phyloP scores from a whole-genome alignment of 2,797 vertebrate species.

The Periophthalmus magnuspinnatus region DNA sequence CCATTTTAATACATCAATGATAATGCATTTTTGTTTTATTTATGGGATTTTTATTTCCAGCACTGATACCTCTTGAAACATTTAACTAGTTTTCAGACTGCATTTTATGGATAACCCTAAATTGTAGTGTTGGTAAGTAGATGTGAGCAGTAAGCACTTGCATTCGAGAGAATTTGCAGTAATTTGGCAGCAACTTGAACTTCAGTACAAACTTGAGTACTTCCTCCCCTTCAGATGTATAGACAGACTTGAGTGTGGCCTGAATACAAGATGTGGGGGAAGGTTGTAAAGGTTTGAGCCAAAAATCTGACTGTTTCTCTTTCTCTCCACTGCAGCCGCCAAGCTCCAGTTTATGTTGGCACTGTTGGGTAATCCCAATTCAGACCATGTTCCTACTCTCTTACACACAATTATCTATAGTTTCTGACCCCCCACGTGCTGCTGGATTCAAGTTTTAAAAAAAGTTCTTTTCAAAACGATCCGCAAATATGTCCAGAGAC shows the following conservation, averaged over 20 bases:
- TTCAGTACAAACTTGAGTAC: constrained; percentile 1
- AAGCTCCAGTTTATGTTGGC: constrained; percentile 75
- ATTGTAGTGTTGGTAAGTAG: not conserved
- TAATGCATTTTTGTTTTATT: not conserved
- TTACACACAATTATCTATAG: constrained; percentile 4
- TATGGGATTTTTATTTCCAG: not conserved
- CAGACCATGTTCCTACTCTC: constrained; percentile 38
- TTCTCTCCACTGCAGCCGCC: constrained; percentile 63
- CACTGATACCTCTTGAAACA: too few species aligned
- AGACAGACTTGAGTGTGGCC: constrained; percentile 15
- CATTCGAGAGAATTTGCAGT: not conserved
- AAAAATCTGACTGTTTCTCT: constrained; percentile 59
- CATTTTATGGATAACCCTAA: not conserved
- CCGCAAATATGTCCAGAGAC: constrained; percentile 18
- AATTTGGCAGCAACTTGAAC: not conserved
- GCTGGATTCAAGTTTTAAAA: constrained; percentile 20
- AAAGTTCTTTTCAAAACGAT: constrained; percentile 23
- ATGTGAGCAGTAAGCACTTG: not conserved
- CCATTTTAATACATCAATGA: too few species aligned
- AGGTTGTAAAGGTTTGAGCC: constrained; percentile 34
- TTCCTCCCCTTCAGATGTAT: constrained; percentile 33
- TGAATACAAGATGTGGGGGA: constrained; percentile 29
- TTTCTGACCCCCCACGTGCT: constrained; percentile 32
- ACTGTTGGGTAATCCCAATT: constrained; percentile 58
- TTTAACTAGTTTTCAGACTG: not conserved